Evolutionary conservation across 2,113 vertebrate genomes (phyloP).

Genomic region (Mormoops blainvillei): DNA sequence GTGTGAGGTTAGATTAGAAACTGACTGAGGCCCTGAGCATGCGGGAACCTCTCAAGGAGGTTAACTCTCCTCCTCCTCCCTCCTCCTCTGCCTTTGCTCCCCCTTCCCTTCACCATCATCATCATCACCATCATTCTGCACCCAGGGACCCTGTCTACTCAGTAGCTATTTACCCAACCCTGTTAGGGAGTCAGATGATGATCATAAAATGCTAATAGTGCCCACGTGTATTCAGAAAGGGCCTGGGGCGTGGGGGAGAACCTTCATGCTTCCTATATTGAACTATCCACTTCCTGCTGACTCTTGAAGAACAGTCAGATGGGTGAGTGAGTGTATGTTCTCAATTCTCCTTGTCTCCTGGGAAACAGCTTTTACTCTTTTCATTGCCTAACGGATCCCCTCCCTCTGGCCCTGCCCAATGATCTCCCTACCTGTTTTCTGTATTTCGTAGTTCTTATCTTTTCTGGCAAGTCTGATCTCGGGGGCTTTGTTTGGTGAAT

Average conservation of each 20-base stretch:
- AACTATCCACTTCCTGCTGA: background rate
- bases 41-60: background rate
- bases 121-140: background rate
- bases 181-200: background rate
- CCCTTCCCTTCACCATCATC: background rate
- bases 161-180: background rate
- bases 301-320: background rate
- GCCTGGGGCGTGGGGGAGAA: background rate
- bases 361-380: background rate
- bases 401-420: background rate
- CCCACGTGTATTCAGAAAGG: background rate
- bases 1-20: background rate
- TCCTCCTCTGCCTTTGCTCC: background rate
- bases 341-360: background rate
- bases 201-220: background rate
- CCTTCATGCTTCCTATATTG: background rate
- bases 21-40: too few relatives aligned
- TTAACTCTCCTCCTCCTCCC: background rate
- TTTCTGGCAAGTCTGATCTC: background rate
- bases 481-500: background rate
- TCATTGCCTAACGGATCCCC: background rate
- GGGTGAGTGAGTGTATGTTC: background rate
- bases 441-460: background rate
- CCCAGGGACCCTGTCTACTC: background rate
- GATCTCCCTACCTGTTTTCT: background rate